These are phyloP conservation scores for Drosophila pseudoobscura DNA, from an alignment of 1,140 invertebrate genomes.

Conservation along the genomic window DNA sequence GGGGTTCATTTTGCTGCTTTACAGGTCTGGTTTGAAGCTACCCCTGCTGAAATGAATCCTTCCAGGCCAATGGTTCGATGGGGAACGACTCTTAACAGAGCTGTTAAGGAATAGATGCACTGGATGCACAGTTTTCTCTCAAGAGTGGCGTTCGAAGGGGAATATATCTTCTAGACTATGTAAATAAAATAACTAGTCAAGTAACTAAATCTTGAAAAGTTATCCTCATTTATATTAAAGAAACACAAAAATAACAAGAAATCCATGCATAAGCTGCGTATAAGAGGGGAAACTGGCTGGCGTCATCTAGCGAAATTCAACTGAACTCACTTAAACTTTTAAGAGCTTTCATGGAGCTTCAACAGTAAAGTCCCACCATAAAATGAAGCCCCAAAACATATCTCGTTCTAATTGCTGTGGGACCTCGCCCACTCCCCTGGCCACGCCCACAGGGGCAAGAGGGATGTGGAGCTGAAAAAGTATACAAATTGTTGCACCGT, in stretches of 20 bases:
- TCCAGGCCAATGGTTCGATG: constrained; percentile 34
- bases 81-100: constrained; percentile 1
- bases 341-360: too few species aligned
- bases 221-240: background rate
- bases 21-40: constrained; percentile 5
- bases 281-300: constrained; percentile 14
- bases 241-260: too few species aligned
- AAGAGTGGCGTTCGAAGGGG: background rate
- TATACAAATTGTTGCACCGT: constrained; percentile 73
- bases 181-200: too few species aligned
- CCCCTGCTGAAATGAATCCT: constrained; percentile 63
- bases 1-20: constrained; percentile 41
- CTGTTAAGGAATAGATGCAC: background rate
- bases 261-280: constrained; percentile 14
- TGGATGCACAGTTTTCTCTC: too few species aligned
- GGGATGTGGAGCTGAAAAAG: constrained; percentile 20
- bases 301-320: constrained; percentile 29
- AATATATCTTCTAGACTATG: too few species aligned
- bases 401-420: constrained; percentile 31
- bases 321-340: background rate
- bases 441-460: background rate
- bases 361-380: too few species aligned
- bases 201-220: background rate
- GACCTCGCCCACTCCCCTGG: constrained; percentile 4
- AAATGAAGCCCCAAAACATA: background rate